Base-by-base conservation (phyloP, 2,888 invertebrate species). In the Drosophila rellima region DNA sequence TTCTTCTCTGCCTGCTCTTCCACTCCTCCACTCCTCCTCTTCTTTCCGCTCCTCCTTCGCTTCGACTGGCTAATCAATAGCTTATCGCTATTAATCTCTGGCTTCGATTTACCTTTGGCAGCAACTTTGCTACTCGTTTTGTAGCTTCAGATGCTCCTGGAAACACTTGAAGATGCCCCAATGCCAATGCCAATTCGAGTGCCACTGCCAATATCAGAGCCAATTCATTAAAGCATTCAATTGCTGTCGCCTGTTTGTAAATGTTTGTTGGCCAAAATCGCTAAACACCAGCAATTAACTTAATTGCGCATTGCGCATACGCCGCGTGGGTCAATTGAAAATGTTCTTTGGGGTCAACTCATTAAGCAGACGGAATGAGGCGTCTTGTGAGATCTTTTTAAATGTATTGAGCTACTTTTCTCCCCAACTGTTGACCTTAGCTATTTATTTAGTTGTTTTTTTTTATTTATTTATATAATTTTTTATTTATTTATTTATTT, bases 31-130 rank as follows among this genome's bases (percentile, higher is more conserved):
- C n/a, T n/a, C n/a, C n/a, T n/a, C n/a, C n/a, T n/a, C 8, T 17
- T n/a, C 35, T 18, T 23, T 13, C 31, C 5, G 13, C 35, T 40
- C 17, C 56, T 3, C 17, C 35, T 23, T 1, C 10, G 1, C 35
- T 13, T 11, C 23, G 2, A 13, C 13, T 8, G 26, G 78, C 86
- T 86, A 86, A 86, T 86, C 86, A 86, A 89, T 89, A 86, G 89
- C 78, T 86, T 86, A 86, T 86, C 86, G 90, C 89, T 88, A 89
- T 86, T 86, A 86, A 89, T 86, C 86, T 86, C 87, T 4, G 73
- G 85, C 89, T 88, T 88, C 88, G 85, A 87, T 88, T 89, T 85
- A 85, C 85, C 89, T 89, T 85, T 89, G 74, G 83, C 83, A 82
- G 80, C 75, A 51, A 71, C 65, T 81, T 80, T 74, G 84, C 89